phyloP scores from a whole-genome alignment of 2,797 vertebrate species.

The Enteromius anoplus region DNA sequence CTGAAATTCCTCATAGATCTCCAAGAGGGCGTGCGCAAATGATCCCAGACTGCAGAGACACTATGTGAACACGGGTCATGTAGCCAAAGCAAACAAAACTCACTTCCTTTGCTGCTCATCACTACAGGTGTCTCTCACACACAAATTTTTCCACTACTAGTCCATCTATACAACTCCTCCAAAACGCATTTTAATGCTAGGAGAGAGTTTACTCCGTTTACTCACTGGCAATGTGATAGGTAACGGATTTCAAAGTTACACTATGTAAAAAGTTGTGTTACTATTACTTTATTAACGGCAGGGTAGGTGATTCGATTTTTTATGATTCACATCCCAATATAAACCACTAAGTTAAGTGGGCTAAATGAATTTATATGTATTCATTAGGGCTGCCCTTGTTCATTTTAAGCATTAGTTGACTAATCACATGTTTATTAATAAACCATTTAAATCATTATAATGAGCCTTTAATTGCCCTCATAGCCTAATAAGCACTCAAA shows the following conservation, averaged over 20 bases:
- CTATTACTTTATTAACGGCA: neutral
- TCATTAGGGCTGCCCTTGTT: too few species aligned
- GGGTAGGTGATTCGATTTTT: too few species aligned
- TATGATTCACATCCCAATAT: too few species aligned
- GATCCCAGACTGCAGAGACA: slow-evolving; percentile 67
- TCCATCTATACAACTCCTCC: slow-evolving; percentile 42
- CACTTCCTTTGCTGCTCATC: slow-evolving; percentile 35
- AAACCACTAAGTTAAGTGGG: too few species aligned
- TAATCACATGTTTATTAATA: too few species aligned
- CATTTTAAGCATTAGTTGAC: too few species aligned
- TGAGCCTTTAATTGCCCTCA: too few species aligned
- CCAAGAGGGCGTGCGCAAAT: slow-evolving; percentile 71
- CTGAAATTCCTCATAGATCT: slow-evolving; percentile 80
- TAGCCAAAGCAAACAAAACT: slow-evolving; percentile 60
- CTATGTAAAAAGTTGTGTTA: neutral
- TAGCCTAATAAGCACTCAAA: too few species aligned
- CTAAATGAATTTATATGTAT: too few species aligned
- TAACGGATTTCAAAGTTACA: neutral
- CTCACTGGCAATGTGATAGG: neutral
- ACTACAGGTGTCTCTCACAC: slow-evolving; percentile 31
- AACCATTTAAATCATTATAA: too few species aligned
- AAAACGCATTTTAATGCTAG: neutral
- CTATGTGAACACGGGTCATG: slow-evolving; percentile 70
- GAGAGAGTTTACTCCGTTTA: neutral
- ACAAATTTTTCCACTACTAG: slow-evolving; percentile 1